Conservation (phyloP, 2,113 vertebrate species). For the Tachuris rubrigastra region DNA sequence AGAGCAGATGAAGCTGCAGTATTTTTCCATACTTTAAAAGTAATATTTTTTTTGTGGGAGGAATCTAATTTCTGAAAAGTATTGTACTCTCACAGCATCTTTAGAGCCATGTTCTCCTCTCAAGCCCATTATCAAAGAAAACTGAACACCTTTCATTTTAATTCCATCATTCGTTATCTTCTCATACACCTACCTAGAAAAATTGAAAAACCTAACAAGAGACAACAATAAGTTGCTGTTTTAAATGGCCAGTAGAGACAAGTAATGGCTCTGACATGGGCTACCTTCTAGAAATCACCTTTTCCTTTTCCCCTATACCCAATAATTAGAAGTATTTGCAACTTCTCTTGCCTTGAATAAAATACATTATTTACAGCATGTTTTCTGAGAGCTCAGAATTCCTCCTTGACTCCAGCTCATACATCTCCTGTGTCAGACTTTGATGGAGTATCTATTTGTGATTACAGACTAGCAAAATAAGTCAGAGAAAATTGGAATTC, state of each 20-base stretch:
- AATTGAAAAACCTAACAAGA: neutral
- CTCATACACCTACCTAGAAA: neutral
- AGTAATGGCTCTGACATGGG: neutral
- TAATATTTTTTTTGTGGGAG: neutral
- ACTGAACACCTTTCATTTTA: neutral
- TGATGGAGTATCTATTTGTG: slow-evolving; percentile 25
- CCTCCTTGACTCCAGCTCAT: neutral
- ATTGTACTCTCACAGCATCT: neutral
- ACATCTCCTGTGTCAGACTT: neutral
- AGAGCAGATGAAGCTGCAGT: neutral
- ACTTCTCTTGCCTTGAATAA: neutral
- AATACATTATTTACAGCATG: slow-evolving; percentile 2
- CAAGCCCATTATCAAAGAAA: neutral
- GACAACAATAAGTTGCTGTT: neutral
- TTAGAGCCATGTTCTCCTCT: neutral
- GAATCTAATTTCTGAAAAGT: neutral
- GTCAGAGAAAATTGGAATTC: slow-evolving; percentile 34
- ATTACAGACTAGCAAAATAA: slow-evolving; percentile 22
- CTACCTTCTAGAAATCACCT: neutral
- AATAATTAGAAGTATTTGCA: slow-evolving; percentile 1
- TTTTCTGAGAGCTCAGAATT: slow-evolving; percentile 22
- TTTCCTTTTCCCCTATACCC: neutral
- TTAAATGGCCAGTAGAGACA: neutral
- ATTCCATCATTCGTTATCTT: neutral
- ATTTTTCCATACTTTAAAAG: neutral